Evolutionary conservation across 1,140 invertebrate species (phyloP), one percentile per base, ranked within the genome.

Genomic region (Phymastichus coffea): DNA sequence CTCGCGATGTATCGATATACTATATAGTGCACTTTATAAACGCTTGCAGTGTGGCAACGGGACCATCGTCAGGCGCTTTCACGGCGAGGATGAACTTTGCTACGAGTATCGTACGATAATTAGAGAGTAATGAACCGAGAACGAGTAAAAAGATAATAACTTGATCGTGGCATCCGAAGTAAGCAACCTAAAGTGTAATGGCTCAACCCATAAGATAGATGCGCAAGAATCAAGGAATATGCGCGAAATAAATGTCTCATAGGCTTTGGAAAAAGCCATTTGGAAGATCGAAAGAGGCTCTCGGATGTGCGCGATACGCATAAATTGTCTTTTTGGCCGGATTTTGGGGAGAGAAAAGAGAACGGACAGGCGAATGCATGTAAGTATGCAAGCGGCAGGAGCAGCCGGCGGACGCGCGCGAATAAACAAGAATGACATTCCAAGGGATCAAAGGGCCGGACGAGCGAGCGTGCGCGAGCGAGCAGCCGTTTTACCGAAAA

Each of bases 391-490:
- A 6, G 28, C 28, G 12, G 28, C 6, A 7, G 12, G 12, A 33
- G 28, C 12, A 33, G 28, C 12, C 28, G 28, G 6, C 12, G 28
- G 6, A 33, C 12, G 28, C 28, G 28, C 28, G 28, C 28, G 28
- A 33, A 12, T 7, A 33, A 33, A 7, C 28, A 37, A 46, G 57
- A 44, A 53, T 46, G 15, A 38, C 23, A 53, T 41, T 33, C 47
- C 48, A 26, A 4, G 46, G 57, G 56, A 63, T 63, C 52, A 60
- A 63, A 63, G 57, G 30, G 43, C 15, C 22, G 17, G 37, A 49
- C 15, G 28, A 44, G 43, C 19, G 23, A n/a, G 37, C 26, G 12
- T 12, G 41, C 15, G n/a, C n/a, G 20, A n/a, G 46, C 38, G 2
- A 1, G 30, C n/a, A 3, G 6, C 25, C 41, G 40, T 37, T 53